Evolutionary conservation across 2,888 invertebrate genomes (phyloP), one percentile per base, ranked within the genome.

Genomic region (Melinaea menophilus): DNA sequence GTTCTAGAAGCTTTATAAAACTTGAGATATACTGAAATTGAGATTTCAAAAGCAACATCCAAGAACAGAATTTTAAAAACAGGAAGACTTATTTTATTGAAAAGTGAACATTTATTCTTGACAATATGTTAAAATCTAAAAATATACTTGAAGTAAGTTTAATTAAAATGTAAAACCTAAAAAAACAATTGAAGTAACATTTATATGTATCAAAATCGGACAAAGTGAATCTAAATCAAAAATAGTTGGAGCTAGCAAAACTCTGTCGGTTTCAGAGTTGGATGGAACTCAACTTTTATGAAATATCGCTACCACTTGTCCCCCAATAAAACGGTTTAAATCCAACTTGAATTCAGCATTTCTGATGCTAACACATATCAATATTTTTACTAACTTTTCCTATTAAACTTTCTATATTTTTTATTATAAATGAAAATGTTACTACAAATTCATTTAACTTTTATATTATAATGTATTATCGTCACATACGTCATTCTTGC

Each of bases 311-410:
- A 55, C 58, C 58, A 61, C 65, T 64, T 60, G 68, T 60, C 63
- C 69, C 58, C 64, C 64, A 68, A 69, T 71, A 72, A 67, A 68
- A 71, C 63, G 63, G 64, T 68, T 70, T 59, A 63, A 64, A 65
- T 65, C 63, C 63, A 51, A 60, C 56, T 65, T 63, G 48, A 55
- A 65, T 65, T 67, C 56, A 59, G 56, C 59, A 51, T 51, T 51
- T 51, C 51, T 51, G 51, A 51, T 51, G n/a, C 48, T 56, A 59
- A 63, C 56, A 33, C 45, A 45, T 22, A 51, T 45, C 56, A 51
- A 22, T 55, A 48, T 51, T 13, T 58, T 37, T 45, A 45, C 37
- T 54, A 54, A 54, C 48, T 59, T 54, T 37, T 22, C 34, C 35
- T 51, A 33, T n/a, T 31, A 59, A 45, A 55, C 41, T 45, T 41